Evolutionary conservation across 1,140 invertebrate genomes (phyloP), one percentile per base, ranked within the genome.

Genomic region (Helicorthomorpha holstii): DNA sequence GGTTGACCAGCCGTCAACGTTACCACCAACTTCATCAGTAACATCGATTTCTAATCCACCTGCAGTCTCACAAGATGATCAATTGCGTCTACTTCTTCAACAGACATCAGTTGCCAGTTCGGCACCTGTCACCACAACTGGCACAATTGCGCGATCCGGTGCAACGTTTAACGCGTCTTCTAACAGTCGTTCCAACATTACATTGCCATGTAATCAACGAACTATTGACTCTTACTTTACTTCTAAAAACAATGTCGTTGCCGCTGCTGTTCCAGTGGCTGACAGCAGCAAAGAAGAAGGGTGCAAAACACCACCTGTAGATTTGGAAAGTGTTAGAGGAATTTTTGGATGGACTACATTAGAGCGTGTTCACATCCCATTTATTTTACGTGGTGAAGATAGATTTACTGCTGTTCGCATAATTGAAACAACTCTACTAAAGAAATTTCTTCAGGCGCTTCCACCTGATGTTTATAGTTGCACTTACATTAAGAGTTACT

Each of bases 401-500:
- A 85, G 86, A 63, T 93, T 86, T 65, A 86, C 51, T 4, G 44
- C 51, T 10, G 51, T 52, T 19, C 21, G 51, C 3, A 52, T 52
- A 2, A 52, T 52, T 22, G 51, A 34, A 57, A 41, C 45, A 59
- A 85, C 88, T 69, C 69, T 87, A 34, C 68, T 89, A n/a, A 83
- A 83, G 66, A 87, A 78, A 73, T 67, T 59, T 50, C 56, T 64
- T 10, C 56, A 59, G 51, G 58, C 57, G 45, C 53, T 67, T 24
- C 65, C 65, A 24, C 57, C 58, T 34, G 60, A 61, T 48, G 60
- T 67, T 16, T 66, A 66, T 56, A 64, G 60, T 26, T 91, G 86
- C 65, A 89, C 86, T 1, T 86, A 83, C 64, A 87, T 96, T 49
- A 77, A 85, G 52, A 91, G 87, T 70, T 91, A 91, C 66, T 94